These are phyloP conservation scores for Hesperophylax magnus DNA, from an alignment of 1,140 invertebrate species.

Conservation along the genomic window DNA sequence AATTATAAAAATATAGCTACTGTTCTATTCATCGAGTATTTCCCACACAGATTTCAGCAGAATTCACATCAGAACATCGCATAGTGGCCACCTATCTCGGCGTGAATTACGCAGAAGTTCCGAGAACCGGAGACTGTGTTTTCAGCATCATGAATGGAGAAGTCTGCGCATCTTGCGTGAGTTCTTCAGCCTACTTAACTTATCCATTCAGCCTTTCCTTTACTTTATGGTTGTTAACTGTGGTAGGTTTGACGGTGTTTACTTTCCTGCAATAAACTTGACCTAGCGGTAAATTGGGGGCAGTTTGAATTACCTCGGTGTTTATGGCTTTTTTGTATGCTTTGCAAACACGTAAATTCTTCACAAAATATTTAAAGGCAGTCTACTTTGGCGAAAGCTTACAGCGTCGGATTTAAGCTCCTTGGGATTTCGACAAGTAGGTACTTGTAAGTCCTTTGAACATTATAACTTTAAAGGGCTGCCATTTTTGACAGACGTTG, in stretches of 20 bases:
- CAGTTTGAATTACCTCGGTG: conserved; percentile 18
- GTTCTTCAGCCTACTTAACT: conserved; percentile 13
- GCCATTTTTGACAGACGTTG: too few relatives aligned
- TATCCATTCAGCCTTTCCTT: conserved; percentile 12
- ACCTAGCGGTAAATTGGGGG: conserved; percentile 38
- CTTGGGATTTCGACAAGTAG: background rate
- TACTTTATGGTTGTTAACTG: conserved; percentile 16
- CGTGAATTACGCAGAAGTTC: conserved; percentile 21
- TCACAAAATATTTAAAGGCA: conserved; percentile 15
- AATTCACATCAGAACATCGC: too few relatives aligned
- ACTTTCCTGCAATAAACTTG: conserved; percentile 36
- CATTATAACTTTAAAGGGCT: too few relatives aligned
- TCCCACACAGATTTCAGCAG: too few relatives aligned
- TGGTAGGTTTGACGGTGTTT: conserved; percentile 13
- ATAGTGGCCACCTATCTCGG: background rate
- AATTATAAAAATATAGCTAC: too few relatives aligned
- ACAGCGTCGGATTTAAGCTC: background rate
- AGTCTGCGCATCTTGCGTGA: conserved; percentile 3
- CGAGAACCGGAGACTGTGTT: background rate
- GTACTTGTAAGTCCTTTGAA: too few relatives aligned
- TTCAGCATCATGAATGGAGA: conserved; percentile 21
- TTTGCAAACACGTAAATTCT: conserved; percentile 33
- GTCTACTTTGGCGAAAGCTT: background rate
- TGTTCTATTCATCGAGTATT: too few relatives aligned
- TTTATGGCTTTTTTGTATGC: conserved; percentile 15